These are phyloP conservation scores for Tenebrosternarchus preto DNA, from an alignment of 2,113 vertebrate species.

Conservation along the genomic window DNA sequence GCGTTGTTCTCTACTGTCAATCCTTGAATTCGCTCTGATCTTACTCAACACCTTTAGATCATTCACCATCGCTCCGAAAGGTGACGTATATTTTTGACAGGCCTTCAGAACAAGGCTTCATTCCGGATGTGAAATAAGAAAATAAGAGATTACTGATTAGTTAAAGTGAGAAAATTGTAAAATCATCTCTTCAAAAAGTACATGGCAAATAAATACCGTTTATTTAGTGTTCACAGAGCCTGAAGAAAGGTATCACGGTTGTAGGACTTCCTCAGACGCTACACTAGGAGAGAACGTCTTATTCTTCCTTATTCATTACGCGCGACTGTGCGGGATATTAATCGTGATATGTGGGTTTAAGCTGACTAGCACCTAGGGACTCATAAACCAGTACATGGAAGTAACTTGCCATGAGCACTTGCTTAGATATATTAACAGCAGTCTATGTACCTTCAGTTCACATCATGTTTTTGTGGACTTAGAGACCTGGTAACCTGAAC, in stretches of 20 bases:
- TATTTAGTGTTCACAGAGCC: no score
- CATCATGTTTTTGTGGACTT: constrained; percentile 62
- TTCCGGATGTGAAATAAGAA: constrained; percentile 41
- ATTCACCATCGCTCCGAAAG: constrained; percentile 67
- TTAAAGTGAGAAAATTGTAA: constrained; percentile 20
- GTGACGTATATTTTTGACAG: constrained; percentile 24
- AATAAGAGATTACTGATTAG: neutral
- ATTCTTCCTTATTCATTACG: constrained; percentile 81
- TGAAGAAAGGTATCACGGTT: no score
- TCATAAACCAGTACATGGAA: constrained; percentile 94
- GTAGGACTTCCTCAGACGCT: no score
- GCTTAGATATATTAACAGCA: constrained; percentile 88
- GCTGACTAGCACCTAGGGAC: constrained; percentile 92
- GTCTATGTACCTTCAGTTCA: constrained; percentile 66
- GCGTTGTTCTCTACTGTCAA: constrained; percentile 64
- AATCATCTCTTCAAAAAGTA: neutral
- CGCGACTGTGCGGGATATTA: constrained; percentile 95
- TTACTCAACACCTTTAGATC: constrained; percentile 68
- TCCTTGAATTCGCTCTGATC: constrained; percentile 56
- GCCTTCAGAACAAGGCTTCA: constrained; percentile 62
- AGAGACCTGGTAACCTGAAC: neutral
- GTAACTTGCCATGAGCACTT: constrained; percentile 94
- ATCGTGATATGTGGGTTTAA: constrained; percentile 94
- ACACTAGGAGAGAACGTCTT: constrained; percentile 54
- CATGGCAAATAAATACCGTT: no score